Evolutionary conservation across 2,797 vertebrate genomes (phyloP), one percentile per base, ranked within the genome.

Genomic region (Triplophysa yarkandensis): DNA sequence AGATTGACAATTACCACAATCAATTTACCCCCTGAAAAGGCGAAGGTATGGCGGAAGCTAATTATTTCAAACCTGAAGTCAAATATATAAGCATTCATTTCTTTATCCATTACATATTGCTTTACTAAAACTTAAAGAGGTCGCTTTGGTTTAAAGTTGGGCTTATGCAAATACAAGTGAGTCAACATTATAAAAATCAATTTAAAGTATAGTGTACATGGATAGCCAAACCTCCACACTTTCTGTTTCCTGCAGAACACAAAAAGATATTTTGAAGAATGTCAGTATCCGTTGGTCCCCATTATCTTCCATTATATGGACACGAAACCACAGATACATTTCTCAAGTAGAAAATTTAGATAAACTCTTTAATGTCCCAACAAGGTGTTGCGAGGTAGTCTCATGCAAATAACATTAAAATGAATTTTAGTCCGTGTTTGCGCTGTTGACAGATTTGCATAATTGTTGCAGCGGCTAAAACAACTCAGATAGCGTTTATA

Each of bases 1-100:
- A 36, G 44, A 60, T 68, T 74, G 71, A 50, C 76, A 77, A 62
- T 79, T 80, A 77, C 54, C 44, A 11, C 54, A n/a, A 60, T 68
- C 76, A 46, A 52, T 36, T 69, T 79, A 62, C 73, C 70, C 76
- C 65, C 46, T 63, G 52, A 71, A 62, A 60, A 72, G 28, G 52
- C 16, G 21, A 50, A 50, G 52, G 63, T 66, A 39, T 48, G 28
- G 19, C 3, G 36, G 27, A 25, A 3, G 14, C 67, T 79, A 64
- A 77, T 81, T 76, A 78, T 67, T 54, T 65, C 58, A 30, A 50
- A 13, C 8, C 30, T 48, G 21, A 63, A 55, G 44, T 39, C 43
- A 60, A 28, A 34, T 19, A 10, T 66, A 17, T 1, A 39, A 23
- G 7, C 23, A 28, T 10, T 52, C 6, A 32, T 17, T 30, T 17